phyloP scores from a whole-genome alignment of 1,140 invertebrate species.

The Bactericera cockerelli region DNA sequence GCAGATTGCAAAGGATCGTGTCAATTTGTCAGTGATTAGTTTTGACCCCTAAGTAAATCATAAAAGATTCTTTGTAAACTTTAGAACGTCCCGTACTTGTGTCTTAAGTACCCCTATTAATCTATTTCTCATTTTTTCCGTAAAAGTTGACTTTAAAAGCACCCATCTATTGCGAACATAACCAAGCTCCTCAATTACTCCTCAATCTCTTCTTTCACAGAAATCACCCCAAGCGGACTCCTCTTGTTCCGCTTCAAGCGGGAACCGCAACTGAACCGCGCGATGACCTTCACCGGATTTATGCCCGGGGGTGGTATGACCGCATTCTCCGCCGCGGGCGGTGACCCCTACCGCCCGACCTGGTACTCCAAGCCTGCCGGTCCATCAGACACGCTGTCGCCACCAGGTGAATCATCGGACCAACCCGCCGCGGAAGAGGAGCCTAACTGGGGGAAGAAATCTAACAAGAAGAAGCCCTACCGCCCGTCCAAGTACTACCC shows the following conservation, averaged over 20 bases:
- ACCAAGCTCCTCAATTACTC: no score
- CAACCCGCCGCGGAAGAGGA: not conserved
- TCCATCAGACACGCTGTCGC: not conserved
- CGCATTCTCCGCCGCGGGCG: constrained; percentile 17
- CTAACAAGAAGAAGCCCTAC: not conserved
- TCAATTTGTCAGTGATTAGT: no score
- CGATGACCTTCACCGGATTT: constrained; percentile 22
- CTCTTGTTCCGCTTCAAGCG: constrained; percentile 16
- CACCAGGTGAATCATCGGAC: not conserved
- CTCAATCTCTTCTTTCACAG: no score
- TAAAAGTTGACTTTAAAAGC: no score
- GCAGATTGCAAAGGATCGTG: no score
- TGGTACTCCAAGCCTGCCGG: constrained; percentile 6
- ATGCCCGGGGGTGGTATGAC: constrained; percentile 21
- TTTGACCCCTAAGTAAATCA: no score
- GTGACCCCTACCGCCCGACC: constrained; percentile 10
- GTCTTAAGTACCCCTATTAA: no score
- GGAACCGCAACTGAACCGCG: constrained; percentile 12
- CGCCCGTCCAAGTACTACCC: not conserved
- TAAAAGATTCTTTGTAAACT: no score
- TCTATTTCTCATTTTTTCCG: no score
- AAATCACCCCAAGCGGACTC: not conserved
- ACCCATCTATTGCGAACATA: no score
- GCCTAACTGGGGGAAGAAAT: not conserved
- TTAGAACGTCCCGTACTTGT: no score